These are phyloP conservation scores for Boloria selene DNA, from an alignment of 2,888 invertebrate species.

Conservation along the genomic window DNA sequence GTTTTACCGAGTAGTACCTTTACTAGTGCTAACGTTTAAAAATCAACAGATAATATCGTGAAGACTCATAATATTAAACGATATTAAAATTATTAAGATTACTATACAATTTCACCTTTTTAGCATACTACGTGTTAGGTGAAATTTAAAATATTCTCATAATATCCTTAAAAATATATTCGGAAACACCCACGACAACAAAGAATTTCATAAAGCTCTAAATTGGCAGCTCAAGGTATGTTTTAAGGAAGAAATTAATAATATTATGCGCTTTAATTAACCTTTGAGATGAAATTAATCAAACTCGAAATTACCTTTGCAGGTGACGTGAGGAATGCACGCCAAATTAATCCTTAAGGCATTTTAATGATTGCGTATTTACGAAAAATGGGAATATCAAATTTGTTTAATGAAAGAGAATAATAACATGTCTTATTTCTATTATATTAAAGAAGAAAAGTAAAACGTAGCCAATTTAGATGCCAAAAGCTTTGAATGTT, in stretches of 20 bases:
- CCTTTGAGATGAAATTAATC: slow-evolving; percentile 40
- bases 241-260: slow-evolving; percentile 42
- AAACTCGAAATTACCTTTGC: slow-evolving; percentile 37
- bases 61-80: too few relatives aligned
- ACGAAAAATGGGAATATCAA: slow-evolving; percentile 7
- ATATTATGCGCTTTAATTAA: slow-evolving; percentile 43
- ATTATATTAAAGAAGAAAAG: too few relatives aligned
- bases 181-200: slow-evolving; percentile 32
- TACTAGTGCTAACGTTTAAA: too few relatives aligned
- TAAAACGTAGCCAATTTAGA: too few relatives aligned
- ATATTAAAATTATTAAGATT: too few relatives aligned
- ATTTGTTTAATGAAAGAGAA: slow-evolving; percentile 18
- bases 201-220: slow-evolving; percentile 42
- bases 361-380: slow-evolving; percentile 29
- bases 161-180: slow-evolving; percentile 26
- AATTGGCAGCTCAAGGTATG: slow-evolving; percentile 34
- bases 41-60: too few relatives aligned
- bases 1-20: not conserved
- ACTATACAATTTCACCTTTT: not conserved
- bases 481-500: too few relatives aligned
- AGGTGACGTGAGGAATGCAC: slow-evolving; percentile 32
- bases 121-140: not conserved
- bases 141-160: slow-evolving; percentile 4
- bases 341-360: slow-evolving; percentile 33
- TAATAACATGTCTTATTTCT: slow-evolving; percentile 9